A percentile compares a stretch with the other conserved stretches of the same genome.
phyloP scores from a whole-genome alignment of 1,140 invertebrate genomes.

The Macrosteles quadrilineatus region DNA sequence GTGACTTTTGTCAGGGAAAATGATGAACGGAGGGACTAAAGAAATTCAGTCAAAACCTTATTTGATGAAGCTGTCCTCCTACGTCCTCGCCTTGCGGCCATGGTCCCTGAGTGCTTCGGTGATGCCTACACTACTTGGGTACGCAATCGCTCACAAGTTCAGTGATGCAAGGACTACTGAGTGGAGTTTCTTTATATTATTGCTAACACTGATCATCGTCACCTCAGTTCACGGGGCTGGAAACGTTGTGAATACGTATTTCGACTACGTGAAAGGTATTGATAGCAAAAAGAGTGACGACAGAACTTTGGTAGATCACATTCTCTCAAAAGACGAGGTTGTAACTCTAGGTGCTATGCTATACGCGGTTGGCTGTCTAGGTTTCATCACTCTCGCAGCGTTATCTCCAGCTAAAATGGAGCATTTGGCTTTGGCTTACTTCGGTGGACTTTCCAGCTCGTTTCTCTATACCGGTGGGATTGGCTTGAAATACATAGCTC shows the following conservation, averaged over 20 bases:
- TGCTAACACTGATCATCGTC: conserved; percentile 81
- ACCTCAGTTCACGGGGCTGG: conserved; percentile 92
- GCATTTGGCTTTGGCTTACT: conserved; percentile 90
- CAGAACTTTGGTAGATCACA: conserved; percentile 87
- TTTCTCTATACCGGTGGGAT: conserved; percentile 76
- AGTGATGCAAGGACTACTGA: conserved; percentile 59
- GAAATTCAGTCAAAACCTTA: conserved; percentile 14
- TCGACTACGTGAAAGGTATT: conserved; percentile 91
- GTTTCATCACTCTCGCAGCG: conserved; percentile 76
- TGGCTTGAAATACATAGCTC: conserved; percentile 63
- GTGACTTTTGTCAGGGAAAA: no score
- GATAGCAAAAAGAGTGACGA: conserved; percentile 91
- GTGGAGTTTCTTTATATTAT: conserved; percentile 76
- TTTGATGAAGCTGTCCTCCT: conserved; percentile 65
- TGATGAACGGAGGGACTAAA: not conserved
- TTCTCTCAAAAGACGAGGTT: conserved; percentile 83
- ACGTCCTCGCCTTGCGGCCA: conserved; percentile 82
- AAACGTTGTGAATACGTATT: conserved; percentile 97
- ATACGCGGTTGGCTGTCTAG: conserved; percentile 85
- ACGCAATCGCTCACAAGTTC: conserved; percentile 80
- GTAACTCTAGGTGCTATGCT: conserved; percentile 78
- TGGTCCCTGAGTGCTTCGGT: conserved; percentile 92
- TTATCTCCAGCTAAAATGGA: conserved; percentile 91
- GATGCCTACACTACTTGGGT: conserved; percentile 85
- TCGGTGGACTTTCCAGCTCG: conserved; percentile 94